A percentile compares a stretch with the other conserved stretches of the same genome.
Evolutionary conservation across 2,888 invertebrate species (phyloP).

Genomic region (Schrankia costaestrigalis): DNA sequence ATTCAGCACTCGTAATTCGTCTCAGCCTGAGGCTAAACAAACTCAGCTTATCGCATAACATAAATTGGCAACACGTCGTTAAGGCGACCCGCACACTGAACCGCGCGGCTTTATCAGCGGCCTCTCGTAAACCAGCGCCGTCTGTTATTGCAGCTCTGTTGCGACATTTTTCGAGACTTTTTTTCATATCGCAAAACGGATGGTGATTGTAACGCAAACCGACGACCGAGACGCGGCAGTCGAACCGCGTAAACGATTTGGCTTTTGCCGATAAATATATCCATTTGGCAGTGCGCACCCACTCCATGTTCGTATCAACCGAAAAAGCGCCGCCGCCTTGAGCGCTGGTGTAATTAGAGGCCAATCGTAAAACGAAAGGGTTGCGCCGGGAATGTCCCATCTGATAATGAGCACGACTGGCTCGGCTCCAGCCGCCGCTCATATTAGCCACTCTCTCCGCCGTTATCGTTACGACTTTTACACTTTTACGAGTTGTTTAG

Average conservation of each 20-base stretch:
- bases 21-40: slow-evolving; percentile 69
- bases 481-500: slow-evolving; percentile 81
- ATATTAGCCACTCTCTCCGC: slow-evolving; percentile 71
- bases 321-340: slow-evolving; percentile 73
- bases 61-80: slow-evolving; percentile 80
- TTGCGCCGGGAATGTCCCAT: slow-evolving; percentile 72
- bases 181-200: slow-evolving; percentile 67
- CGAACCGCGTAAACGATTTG: slow-evolving; percentile 65
- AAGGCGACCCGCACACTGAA: slow-evolving; percentile 70
- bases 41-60: slow-evolving; percentile 76
- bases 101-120: slow-evolving; percentile 67
- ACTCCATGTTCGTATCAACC: slow-evolving; percentile 55
- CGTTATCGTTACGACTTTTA: slow-evolving; percentile 79
- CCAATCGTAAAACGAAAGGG: slow-evolving; percentile 80
- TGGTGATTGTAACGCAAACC: slow-evolving; percentile 48
- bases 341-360: slow-evolving; percentile 77
- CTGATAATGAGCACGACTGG: slow-evolving; percentile 79
- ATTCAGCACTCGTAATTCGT: slow-evolving; percentile 62
- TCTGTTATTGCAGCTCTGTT: slow-evolving; percentile 68
- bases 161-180: slow-evolving; percentile 68
- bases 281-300: slow-evolving; percentile 67
- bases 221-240: slow-evolving; percentile 48
- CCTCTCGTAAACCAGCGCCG: slow-evolving; percentile 73
- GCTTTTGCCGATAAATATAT: slow-evolving; percentile 67
- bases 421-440: slow-evolving; percentile 74